Evolutionary conservation across 2,888 invertebrate species (phyloP).

Genomic region (Caenorhabditis sp.): DNA sequence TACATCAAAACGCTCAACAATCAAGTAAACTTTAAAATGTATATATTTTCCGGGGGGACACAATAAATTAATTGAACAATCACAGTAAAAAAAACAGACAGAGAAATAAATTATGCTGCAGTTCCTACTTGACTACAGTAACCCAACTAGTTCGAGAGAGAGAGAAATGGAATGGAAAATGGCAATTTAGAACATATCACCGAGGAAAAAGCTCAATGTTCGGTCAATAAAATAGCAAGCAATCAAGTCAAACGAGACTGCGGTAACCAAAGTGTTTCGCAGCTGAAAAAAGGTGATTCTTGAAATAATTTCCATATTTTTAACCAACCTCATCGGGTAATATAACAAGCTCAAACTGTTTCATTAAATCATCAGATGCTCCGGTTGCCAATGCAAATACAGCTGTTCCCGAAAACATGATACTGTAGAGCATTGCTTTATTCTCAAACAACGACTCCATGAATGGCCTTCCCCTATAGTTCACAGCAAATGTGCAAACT

Average conservation of each 20-base stretch:
- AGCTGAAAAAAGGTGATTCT: slow-evolving; percentile 80
- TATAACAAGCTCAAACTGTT: slow-evolving; percentile 92
- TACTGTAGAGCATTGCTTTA: slow-evolving; percentile 88
- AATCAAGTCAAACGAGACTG: slow-evolving; percentile 85
- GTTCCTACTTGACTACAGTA: not conserved
- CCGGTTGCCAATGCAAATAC: slow-evolving; percentile 81
- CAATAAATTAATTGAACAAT: not conserved
- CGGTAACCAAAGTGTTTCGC: slow-evolving; percentile 81
- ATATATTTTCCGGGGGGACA: not conserved
- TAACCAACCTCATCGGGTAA: slow-evolving; percentile 85
- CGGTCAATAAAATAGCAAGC: slow-evolving; percentile 84
- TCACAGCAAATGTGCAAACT: slow-evolving; percentile 96
- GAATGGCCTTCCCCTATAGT: slow-evolving; percentile 97
- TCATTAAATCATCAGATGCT: slow-evolving; percentile 83
- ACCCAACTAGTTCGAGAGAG: not conserved
- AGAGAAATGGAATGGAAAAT: not conserved
- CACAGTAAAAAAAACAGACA: not conserved
- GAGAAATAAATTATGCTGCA: not conserved
- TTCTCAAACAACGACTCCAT: slow-evolving; percentile 96
- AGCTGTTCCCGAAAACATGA: slow-evolving; percentile 82
- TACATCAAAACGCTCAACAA: slow-evolving; percentile 24
- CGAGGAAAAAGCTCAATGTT: slow-evolving; percentile 55
- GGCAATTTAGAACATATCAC: slow-evolving; percentile 51
- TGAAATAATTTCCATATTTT: not conserved
- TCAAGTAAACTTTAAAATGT: slow-evolving; percentile 11